Base-by-base conservation (phyloP, 2,888 invertebrate species). In the Ichneumon xanthorius region DNA sequence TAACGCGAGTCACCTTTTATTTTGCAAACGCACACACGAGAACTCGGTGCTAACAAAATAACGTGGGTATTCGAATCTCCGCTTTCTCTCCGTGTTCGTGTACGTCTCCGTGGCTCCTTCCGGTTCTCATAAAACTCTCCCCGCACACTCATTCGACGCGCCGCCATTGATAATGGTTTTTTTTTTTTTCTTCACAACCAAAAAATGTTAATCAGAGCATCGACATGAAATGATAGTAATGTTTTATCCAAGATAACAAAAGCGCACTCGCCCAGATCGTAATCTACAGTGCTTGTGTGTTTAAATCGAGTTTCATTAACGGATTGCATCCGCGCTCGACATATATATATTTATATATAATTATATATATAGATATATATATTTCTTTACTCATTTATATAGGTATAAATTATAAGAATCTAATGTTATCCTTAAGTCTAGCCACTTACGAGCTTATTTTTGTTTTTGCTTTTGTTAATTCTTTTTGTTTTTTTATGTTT, bases 381-480 rank as follows among this genome's bases (percentile, higher is more conserved):
- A 84, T 89, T 87, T 58, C 75, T 81, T 70, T 85, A 73, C 70
- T 71, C 81, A 85, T 58, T 82, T 73, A 86, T 88, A 88, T 88
- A 88, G 88, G 89, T 92, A 92, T 92, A 92, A 93, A 92, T 93
- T 92, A 92, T 91, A 91, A 90, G 90, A 92, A 91, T 91, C 88
- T 90, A 92, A 87, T 88, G 87, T 88, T 92, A 89, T 76, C 79
- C 87, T 91, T 91, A 91, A 45, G 22, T 81, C 87, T 92, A 91
- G 84, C 88, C 89, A 88, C 88, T 91, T 89, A 89, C 82, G 86
- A 87, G 80, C 88, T 88, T 85, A 76, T 86, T 89, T 88, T 90
- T 83, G 72, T 87, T 72, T 65, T 84, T 68, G 40, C 48, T 58
- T 78, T 70, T 22, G n/a, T 55, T 22, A 6, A 9, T 55, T 55